These are phyloP conservation scores for Bujurquina vittata DNA, from an alignment of 2,113 vertebrate species.

Conservation along the genomic window DNA sequence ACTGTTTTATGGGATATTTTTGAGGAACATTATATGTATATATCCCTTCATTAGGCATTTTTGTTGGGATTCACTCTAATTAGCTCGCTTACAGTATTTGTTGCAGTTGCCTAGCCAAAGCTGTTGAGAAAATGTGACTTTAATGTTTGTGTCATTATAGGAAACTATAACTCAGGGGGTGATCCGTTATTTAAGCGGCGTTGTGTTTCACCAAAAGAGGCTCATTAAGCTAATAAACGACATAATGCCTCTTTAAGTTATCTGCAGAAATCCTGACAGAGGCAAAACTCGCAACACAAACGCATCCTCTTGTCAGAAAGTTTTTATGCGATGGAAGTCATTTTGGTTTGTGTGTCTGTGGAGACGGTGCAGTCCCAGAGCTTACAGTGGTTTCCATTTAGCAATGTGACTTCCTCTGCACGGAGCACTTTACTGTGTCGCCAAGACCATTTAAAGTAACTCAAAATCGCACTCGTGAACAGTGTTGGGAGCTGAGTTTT, in stretches of 20 bases:
- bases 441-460: slow-evolving; percentile 31
- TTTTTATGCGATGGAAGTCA: slow-evolving; percentile 19
- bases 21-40: background rate
- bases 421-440: slow-evolving; percentile 18
- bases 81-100: slow-evolving; percentile 33
- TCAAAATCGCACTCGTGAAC: slow-evolving; percentile 11
- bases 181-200: slow-evolving; percentile 37
- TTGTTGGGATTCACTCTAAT: slow-evolving; percentile 43
- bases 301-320: slow-evolving; percentile 6
- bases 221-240: slow-evolving; percentile 50
- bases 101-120: slow-evolving; percentile 23
- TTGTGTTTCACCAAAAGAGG: slow-evolving; percentile 22
- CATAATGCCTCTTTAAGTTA: slow-evolving; percentile 23
- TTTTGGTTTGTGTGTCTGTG: slow-evolving; percentile 7
- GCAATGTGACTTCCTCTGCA: background rate
- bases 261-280: slow-evolving; percentile 29
- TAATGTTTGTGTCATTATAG: slow-evolving; percentile 48
- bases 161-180: slow-evolving; percentile 36
- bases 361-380: background rate
- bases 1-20: slow-evolving; percentile 10
- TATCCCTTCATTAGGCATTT: slow-evolving; percentile 39
- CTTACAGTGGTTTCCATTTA: background rate
- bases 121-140: slow-evolving; percentile 47
- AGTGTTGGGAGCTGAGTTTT: slow-evolving; percentile 27
- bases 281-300: slow-evolving; percentile 14